Evolutionary conservation across 2,888 invertebrate genomes (phyloP).

Genomic region (Himalopsyche kuldschensis): DNA sequence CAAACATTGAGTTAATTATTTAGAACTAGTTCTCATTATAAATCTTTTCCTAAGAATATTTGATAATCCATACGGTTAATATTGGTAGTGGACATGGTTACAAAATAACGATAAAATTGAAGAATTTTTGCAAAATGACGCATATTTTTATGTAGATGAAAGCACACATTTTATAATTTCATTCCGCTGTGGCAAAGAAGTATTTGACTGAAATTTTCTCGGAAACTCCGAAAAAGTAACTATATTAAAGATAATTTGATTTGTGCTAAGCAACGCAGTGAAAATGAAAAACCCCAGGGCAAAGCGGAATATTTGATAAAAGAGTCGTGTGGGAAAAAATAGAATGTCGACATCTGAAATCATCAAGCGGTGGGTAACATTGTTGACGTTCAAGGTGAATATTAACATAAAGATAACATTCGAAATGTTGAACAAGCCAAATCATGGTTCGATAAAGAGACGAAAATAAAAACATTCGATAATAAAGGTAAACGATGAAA

Average conservation of each 20-base stretch:
- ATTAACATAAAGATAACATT: slow-evolving; percentile 20
- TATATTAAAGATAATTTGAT: not conserved
- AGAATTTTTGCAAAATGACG: no score
- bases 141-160: not conserved
- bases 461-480: not conserved
- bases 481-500: not conserved
- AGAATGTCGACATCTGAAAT: slow-evolving; percentile 15
- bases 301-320: not conserved
- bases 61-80: no score
- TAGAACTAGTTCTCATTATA: no score
- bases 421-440: not conserved
- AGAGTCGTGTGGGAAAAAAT: not conserved
- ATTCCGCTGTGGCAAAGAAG: not conserved
- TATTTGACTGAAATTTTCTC: not conserved
- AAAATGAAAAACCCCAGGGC: slow-evolving; percentile 18
- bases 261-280: slow-evolving; percentile 6
- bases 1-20: no score
- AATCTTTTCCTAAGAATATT: no score
- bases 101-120: no score
- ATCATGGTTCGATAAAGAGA: not conserved
- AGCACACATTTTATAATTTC: not conserved
- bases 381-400: slow-evolving; percentile 10
- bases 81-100: no score
- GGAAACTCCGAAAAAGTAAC: not conserved
- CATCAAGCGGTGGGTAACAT: slow-evolving; percentile 3